phyloP scores from a whole-genome alignment of 2,888 invertebrate species.

The Onchidella celtica region DNA sequence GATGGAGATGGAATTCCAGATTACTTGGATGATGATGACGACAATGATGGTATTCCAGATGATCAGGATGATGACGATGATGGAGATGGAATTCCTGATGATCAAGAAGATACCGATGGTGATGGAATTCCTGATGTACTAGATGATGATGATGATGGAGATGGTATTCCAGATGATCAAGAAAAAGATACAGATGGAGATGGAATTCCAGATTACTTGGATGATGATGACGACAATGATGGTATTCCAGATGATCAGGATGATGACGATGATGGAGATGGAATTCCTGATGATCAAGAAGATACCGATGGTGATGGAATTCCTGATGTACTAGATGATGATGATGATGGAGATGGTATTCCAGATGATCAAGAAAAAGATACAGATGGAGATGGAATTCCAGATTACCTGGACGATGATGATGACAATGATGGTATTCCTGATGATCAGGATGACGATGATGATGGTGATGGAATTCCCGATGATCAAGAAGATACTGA shows the following conservation, averaged over 20 bases:
- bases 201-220: slow-evolving; percentile 65
- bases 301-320: slow-evolving; percentile 74
- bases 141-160: slow-evolving; percentile 66
- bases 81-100: slow-evolving; percentile 71
- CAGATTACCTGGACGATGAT: slow-evolving; percentile 67
- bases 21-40: slow-evolving; percentile 59
- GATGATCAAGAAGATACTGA: slow-evolving; percentile 66
- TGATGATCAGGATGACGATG: slow-evolving; percentile 64
- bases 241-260: slow-evolving; percentile 59
- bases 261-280: slow-evolving; percentile 55
- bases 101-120: slow-evolving; percentile 57
- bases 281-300: slow-evolving; percentile 61
- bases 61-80: slow-evolving; percentile 59
- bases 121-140: slow-evolving; percentile 60
- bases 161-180: slow-evolving; percentile 67
- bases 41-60: slow-evolving; percentile 74
- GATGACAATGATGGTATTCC: slow-evolving; percentile 69
- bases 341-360: slow-evolving; percentile 60
- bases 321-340: slow-evolving; percentile 63
- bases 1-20: slow-evolving; percentile 76
- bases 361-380: slow-evolving; percentile 69
- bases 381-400: slow-evolving; percentile 75
- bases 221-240: slow-evolving; percentile 69
- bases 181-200: slow-evolving; percentile 58
- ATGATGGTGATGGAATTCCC: slow-evolving; percentile 71